phyloP scores from a whole-genome alignment of 2,888 invertebrate species.

The Pollenia amentaria region DNA sequence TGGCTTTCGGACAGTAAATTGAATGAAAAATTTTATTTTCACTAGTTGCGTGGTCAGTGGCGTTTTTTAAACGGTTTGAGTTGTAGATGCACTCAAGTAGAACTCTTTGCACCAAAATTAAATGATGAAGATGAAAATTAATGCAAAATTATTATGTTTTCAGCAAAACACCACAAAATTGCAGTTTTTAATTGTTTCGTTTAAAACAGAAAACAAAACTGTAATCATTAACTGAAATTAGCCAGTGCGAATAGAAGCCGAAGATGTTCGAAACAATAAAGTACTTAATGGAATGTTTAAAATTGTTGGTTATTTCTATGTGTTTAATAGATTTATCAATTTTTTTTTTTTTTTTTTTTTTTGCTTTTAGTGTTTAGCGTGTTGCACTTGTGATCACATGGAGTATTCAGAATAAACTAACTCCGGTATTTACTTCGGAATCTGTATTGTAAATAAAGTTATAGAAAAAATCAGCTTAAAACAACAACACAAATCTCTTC shows the following conservation, averaged over 20 bases:
- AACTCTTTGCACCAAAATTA: slow-evolving; percentile 54
- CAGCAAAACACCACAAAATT: slow-evolving; percentile 46
- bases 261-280: slow-evolving; percentile 11
- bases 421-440: slow-evolving; percentile 70
- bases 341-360: not conserved
- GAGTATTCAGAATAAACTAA: slow-evolving; percentile 73
- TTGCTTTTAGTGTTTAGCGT: slow-evolving; percentile 53
- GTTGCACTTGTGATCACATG: slow-evolving; percentile 71
- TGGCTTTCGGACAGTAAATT: not conserved
- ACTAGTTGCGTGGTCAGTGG: slow-evolving; percentile 69
- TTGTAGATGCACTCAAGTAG: slow-evolving; percentile 62
- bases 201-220: slow-evolving; percentile 46
- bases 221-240: slow-evolving; percentile 34
- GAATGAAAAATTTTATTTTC: slow-evolving; percentile 58
- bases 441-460: slow-evolving; percentile 70
- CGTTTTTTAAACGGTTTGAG: slow-evolving; percentile 47
- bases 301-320: slow-evolving; percentile 2
- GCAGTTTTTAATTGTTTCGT: slow-evolving; percentile 70
- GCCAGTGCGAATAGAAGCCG: slow-evolving; percentile 17
- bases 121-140: slow-evolving; percentile 68
- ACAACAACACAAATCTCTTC: slow-evolving; percentile 56
- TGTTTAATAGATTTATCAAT: slow-evolving; percentile 33
- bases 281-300: slow-evolving; percentile 60
- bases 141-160: slow-evolving; percentile 62
- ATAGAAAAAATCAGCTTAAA: slow-evolving; percentile 17